phyloP scores from a whole-genome alignment of 2,113 vertebrate species.

The Tyrannus savana region DNA sequence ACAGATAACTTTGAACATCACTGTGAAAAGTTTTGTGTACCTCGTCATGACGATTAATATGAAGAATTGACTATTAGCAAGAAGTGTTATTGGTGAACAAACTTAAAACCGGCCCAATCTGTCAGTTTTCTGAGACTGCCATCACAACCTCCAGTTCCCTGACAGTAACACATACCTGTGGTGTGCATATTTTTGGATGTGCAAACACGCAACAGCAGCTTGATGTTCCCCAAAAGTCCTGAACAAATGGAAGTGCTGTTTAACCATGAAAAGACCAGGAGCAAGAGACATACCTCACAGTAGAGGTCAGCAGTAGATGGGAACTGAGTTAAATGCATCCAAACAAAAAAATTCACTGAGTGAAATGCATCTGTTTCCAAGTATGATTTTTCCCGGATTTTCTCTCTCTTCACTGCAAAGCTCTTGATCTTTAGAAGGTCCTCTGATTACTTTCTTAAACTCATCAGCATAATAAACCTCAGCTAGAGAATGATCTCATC shows the following conservation, averaged over 20 bases:
- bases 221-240: not conserved
- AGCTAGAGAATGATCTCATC: not conserved
- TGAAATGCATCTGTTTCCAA: not conserved
- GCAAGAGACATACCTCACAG: not conserved
- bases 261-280: not conserved
- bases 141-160: not conserved
- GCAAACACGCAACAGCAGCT: not conserved
- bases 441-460: not conserved
- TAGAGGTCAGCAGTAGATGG: not conserved
- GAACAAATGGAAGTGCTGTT: not conserved
- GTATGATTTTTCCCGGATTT: not conserved
- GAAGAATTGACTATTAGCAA: not conserved
- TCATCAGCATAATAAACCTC: not conserved
- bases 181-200: not conserved
- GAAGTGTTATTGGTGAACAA: not conserved
- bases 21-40: not conserved
- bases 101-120: not conserved
- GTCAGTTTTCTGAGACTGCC: not conserved
- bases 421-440: not conserved
- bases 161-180: not conserved
- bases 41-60: rapidly evolving
- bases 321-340: not conserved
- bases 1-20: not conserved
- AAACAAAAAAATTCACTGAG: not conserved
- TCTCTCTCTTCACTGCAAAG: not conserved